Conservation (phyloP, 1,140 invertebrate species). For the Rhizoglyphus robini region DNA sequence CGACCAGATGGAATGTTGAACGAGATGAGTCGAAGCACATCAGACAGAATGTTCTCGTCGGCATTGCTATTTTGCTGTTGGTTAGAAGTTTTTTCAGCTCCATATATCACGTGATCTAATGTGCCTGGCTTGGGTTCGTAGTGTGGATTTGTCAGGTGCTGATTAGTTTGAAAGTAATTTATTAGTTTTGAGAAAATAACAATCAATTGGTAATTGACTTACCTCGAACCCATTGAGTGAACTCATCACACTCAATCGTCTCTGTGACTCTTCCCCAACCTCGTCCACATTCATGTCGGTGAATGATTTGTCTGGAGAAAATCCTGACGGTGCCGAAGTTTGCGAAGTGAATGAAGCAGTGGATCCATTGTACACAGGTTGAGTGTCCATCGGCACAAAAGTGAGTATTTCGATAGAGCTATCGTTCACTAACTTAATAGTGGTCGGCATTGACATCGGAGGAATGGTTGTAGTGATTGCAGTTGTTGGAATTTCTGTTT, state of each 20-base stretch:
- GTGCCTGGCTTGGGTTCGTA: neutral
- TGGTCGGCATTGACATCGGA: neutral
- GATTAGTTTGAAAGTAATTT: neutral
- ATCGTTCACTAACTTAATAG: neutral
- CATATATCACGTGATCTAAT: neutral
- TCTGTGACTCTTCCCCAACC: neutral
- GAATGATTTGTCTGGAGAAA: neutral
- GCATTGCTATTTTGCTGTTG: neutral
- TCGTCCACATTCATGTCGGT: neutral
- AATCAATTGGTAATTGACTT: neutral
- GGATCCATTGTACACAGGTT: neutral
- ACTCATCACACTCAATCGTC: neutral
- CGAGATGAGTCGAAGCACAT: neutral
- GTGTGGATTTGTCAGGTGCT: neutral
- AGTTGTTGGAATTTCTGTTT: neutral
- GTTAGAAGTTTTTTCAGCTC: neutral
- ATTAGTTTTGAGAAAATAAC: neutral
- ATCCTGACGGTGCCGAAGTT: neutral
- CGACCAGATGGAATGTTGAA: slow-evolving; percentile 7
- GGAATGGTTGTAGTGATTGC: neutral
- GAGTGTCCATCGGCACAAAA: neutral
- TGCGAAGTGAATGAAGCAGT: neutral
- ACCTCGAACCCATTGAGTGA: neutral
- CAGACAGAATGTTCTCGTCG: neutral
- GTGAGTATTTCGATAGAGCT: neutral